Evolutionary conservation across 2,888 invertebrate genomes (phyloP).

Genomic region (Calliphora vomitoria): DNA sequence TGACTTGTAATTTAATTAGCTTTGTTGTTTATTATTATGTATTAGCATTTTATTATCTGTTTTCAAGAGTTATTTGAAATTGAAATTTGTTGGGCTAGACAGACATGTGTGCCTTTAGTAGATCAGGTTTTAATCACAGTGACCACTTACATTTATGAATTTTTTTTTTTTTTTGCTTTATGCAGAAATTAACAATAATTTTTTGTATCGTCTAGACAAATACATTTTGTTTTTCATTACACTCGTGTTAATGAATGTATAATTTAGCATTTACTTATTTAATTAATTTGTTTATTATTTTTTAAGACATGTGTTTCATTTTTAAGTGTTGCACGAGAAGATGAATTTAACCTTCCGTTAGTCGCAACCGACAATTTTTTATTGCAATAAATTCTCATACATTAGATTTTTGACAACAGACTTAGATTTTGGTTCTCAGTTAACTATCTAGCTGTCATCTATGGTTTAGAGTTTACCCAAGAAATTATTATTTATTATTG

Average conservation of each 20-base stretch:
- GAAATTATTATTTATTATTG: too few relatives aligned
- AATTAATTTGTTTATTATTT: background rate
- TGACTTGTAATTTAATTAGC: background rate
- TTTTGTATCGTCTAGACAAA: background rate
- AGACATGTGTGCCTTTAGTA: background rate
- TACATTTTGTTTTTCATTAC: background rate
- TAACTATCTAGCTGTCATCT: too few relatives aligned
- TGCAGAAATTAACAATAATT: conserved; percentile 11
- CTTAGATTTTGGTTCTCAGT: too few relatives aligned
- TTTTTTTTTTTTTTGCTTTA: background rate
- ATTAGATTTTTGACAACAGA: too few relatives aligned
- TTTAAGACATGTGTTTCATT: background rate
- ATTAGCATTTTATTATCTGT: background rate
- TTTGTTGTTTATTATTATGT: too few relatives aligned
- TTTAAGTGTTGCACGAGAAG: background rate
- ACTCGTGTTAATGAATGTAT: background rate
- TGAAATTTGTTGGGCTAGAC: background rate
- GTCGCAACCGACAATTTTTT: too few relatives aligned
- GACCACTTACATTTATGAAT: background rate
- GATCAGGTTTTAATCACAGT: background rate
- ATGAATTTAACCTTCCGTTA: background rate
- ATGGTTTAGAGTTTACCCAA: too few relatives aligned
- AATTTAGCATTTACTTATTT: background rate
- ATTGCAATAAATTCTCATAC: too few relatives aligned
- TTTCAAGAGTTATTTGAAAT: background rate